Base-by-base conservation (phyloP, 2,888 invertebrate genomes). In the Ormia ochracea region DNA sequence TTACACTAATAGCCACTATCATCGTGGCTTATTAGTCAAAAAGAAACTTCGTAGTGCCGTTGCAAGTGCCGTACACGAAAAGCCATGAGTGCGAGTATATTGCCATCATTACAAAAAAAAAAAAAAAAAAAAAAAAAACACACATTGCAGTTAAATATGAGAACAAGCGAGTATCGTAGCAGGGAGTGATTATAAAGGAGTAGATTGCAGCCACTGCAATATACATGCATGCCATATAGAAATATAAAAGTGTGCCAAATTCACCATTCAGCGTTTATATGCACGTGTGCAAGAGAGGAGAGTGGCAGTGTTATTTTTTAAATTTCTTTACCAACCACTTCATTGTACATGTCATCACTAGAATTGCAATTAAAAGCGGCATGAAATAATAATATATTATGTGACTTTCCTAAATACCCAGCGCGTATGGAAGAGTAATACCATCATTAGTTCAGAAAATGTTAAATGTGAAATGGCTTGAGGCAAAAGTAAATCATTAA, bases 361-460 rank as follows among this genome's bases (percentile, higher is more conserved):
- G 63, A 45, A 68, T 63, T 76, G 75, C 50, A 72, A 80, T 80
- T 76, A 72, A 72, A 80, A 50, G 80, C 75, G 31, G 50, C 63
- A 68, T 76, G 72, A 80, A 80, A 80, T 80, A 80, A 76, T 80
- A 76, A 80, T 66, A 80, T 76, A 80, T 68, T 80, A 43, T 80
- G 56, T 66, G 72, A 72, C 66, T 70, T 79, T 76, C 48, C 68
- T 80, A 72, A 80, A 80, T 80, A 61, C 61, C 68, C 28, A 54
- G 66, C 61, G n/a, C n/a, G n/a, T 48, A 36, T 54, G 41, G 63
- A 59, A 69, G 45, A 54, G 59, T 68, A 80, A 76, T 43, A 63
- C 72, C 66, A 68, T 76, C 75, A 76, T 80, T 80, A 80, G 70
- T 54, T 61, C 14, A 50, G 43, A 65, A 73, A 54, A 72, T 66